Evolutionary conservation across 1,140 invertebrate genomes (phyloP).

Genomic region (Zaprionus kolodkinae): DNA sequence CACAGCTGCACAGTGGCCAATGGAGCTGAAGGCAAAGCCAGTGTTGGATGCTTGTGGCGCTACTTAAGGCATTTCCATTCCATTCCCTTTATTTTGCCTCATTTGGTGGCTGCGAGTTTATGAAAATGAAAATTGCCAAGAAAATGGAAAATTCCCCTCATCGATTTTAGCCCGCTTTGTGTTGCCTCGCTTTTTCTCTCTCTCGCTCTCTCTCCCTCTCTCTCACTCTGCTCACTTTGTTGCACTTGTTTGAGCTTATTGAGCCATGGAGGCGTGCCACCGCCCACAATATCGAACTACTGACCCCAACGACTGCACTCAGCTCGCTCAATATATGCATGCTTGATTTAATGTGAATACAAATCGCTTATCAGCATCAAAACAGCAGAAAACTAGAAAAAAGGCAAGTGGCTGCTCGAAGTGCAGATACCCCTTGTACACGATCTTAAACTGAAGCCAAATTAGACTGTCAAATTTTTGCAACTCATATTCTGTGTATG

Average conservation of each 20-base stretch:
- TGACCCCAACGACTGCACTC: background rate
- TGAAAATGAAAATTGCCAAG: conserved; percentile 73
- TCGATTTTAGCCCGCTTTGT: background rate
- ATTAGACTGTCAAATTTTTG: background rate
- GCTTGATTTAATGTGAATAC: conserved; percentile 71
- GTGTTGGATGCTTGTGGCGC: conserved; percentile 33
- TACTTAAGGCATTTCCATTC: conserved; percentile 63
- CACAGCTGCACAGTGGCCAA: conserved; percentile 19
- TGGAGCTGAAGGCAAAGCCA: conserved; percentile 22
- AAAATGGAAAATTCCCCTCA: conserved; percentile 58
- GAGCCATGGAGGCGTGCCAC: conserved; percentile 27
- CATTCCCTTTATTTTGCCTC: conserved; percentile 59
- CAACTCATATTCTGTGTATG: background rate
- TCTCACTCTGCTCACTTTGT: conserved; percentile 24
- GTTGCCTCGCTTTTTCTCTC: background rate
- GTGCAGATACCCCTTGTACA: background rate
- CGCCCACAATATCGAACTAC: background rate
- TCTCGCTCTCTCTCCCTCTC: conserved; percentile 25
- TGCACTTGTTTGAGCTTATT: conserved; percentile 43
- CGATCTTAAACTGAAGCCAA: background rate
- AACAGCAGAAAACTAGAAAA: conserved; percentile 6
- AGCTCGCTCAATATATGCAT: conserved; percentile 15
- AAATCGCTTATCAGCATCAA: conserved; percentile 64
- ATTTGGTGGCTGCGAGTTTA: conserved; percentile 54
- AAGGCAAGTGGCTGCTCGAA: no score